Evolutionary conservation across 35 echinoderm and acorn worm genomes (phyloP).

Genomic region (Diadema setosum): DNA sequence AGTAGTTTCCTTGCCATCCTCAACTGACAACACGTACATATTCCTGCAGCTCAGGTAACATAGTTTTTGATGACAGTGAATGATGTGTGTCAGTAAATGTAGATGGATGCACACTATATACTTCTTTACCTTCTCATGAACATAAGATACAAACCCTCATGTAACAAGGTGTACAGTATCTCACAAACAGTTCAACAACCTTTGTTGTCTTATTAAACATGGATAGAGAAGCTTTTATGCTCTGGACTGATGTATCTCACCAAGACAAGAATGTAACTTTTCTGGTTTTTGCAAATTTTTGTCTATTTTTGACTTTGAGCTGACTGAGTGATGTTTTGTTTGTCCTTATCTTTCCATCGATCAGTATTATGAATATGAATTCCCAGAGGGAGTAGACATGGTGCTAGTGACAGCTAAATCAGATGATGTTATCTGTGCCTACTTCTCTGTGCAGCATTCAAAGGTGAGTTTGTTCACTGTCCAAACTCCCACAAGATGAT

Average conservation of each 20-base stretch:
- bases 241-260: background rate
- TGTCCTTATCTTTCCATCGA: background rate
- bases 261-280: background rate
- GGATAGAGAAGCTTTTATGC: background rate
- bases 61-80: no score
- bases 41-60: no score
- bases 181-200: background rate
- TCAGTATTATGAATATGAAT: slow-evolving; percentile 43
- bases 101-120: no score
- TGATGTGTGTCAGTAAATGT: no score
- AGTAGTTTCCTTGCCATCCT: no score
- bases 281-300: background rate
- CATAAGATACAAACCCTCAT: no score
- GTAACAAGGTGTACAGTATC: no score
- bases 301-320: background rate
- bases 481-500: background rate
- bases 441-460: slow-evolving; percentile 20
- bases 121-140: no score
- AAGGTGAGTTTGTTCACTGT: background rate
- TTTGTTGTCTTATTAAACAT: background rate
- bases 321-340: background rate
- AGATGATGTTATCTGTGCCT: slow-evolving; percentile 7
- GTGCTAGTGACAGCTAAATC: slow-evolving; percentile 19
- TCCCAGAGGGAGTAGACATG: slow-evolving; percentile 1
- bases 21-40: no score